A percentile compares a stretch with the other conserved stretches of the same genome.
These are phyloP conservation scores for Leptoteleia sp. DNA, from an alignment of 1,140 invertebrate species.

Conservation along the genomic window DNA sequence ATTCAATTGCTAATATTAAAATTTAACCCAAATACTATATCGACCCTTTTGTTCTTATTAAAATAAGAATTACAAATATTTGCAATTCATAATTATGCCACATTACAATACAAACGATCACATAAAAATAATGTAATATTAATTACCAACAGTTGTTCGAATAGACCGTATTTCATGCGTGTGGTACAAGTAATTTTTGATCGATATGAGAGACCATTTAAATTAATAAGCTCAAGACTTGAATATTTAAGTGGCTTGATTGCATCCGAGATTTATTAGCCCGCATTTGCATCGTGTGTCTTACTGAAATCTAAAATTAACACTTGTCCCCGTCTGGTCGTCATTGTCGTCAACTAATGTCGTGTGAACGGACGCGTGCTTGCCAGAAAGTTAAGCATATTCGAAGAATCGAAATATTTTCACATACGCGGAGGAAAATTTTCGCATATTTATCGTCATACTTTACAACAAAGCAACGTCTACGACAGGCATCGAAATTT, in stretches of 20 bases:
- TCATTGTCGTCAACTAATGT: slow-evolving; percentile 68
- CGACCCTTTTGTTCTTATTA: no score
- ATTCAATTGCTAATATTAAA: no score
- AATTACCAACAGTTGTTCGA: background rate
- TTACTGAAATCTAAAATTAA: slow-evolving; percentile 67
- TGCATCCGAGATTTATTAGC: slow-evolving; percentile 60
- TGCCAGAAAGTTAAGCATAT: slow-evolving; percentile 66
- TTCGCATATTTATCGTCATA: slow-evolving; percentile 8
- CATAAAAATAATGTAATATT: no score
- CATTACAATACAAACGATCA: no score
- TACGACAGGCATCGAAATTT: no score
- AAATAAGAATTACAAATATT: no score
- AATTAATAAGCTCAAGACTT: slow-evolving; percentile 48
- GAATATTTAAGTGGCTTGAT: slow-evolving; percentile 64
- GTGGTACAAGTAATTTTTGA: slow-evolving; percentile 8
- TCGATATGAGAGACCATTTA: slow-evolving; percentile 26
- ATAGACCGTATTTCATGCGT: background rate
- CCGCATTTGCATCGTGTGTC: slow-evolving; percentile 63
- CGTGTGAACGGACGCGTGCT: slow-evolving; percentile 64
- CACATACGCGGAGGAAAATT: slow-evolving; percentile 40
- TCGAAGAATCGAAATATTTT: slow-evolving; percentile 66
- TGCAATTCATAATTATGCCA: no score
- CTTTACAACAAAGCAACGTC: no score
- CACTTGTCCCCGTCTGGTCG: slow-evolving; percentile 68
- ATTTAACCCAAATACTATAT: no score